Conservation (phyloP, 2,888 invertebrate species). For the Mythimna impura region DNA sequence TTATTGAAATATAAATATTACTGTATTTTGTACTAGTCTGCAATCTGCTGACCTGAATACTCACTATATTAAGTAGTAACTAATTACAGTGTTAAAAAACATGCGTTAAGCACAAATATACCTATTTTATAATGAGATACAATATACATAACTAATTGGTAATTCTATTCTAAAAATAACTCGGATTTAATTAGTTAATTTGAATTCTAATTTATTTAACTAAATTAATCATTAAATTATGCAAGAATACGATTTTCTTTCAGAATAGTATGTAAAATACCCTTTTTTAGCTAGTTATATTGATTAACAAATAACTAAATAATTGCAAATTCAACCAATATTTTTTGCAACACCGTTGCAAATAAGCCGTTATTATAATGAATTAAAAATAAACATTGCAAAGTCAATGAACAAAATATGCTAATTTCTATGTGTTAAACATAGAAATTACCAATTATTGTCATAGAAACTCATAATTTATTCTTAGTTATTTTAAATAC, state of each 20-base stretch:
- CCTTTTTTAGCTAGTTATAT: neutral
- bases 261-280: neutral
- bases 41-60: conserved; percentile 17
- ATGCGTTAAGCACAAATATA: conserved; percentile 4
- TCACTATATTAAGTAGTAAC: too few species aligned
- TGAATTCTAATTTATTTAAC: conserved; percentile 10
- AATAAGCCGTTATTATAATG: neutral
- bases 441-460: conserved; percentile 9
- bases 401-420: conserved; percentile 17
- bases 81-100: neutral
- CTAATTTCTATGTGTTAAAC: conserved; percentile 10
- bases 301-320: neutral
- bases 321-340: neutral
- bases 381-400: neutral
- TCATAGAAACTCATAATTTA: conserved; percentile 23
- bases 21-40: conserved; percentile 13
- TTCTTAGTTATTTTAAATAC: conserved; percentile 19
- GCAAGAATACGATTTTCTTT: neutral
- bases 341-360: neutral
- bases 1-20: neutral
- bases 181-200: conserved; percentile 16
- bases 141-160: conserved; percentile 14
- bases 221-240: conserved; percentile 1
- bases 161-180: conserved; percentile 11
- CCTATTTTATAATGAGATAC: conserved; percentile 10